Base-by-base conservation (phyloP, 1,140 invertebrate species). In the Drosophila kepulauana region DNA sequence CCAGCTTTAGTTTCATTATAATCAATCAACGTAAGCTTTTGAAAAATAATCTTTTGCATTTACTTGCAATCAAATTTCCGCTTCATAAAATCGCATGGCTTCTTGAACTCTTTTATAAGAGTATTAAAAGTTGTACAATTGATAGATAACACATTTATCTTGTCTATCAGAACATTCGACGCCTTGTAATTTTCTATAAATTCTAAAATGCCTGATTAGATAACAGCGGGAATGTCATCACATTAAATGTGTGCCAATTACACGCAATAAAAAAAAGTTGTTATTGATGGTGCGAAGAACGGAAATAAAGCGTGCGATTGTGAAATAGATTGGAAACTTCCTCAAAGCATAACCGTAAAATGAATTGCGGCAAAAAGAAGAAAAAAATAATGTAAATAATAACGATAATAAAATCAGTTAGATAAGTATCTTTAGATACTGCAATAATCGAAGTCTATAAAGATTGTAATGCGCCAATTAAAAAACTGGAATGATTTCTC, bases 281-380 rank as follows among this genome's bases (percentile, higher is more conserved):
- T 73, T 13, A 46, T 8, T 43, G 28, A 51, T 43, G 52, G 30
- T 28, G 20, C 38, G 52, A 15, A 35, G 70, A 67, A 66, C 46
- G 54, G 54, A 73, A 67, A 66, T 25, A 51, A 72, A 10, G 41
- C 6, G 13, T 51, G 25, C 16, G 20, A 66, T 67, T 66, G 54
- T 54, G 15, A 28, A 67, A 57, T 66, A 20, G 63, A 51, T 61
- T 25, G 56, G 56, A 33, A 67, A 67, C 46, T 58, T 68, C 56
- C 56, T 58, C 30, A 7, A 11, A 49, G 1, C 30, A n/a, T 56
- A 41, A 20, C 48, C 35, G 61, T 41, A 28, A 15, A 62, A 8
- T 41, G 45, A 49, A 16, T 35, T 16, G 51, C 7, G 8, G 33
- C 64, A 46, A 13, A 59, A 6, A 30, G 1, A 13, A 30, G n/a